Evolutionary conservation across 2,888 invertebrate genomes (phyloP).

Genomic region (Dolomedes plantarius): DNA sequence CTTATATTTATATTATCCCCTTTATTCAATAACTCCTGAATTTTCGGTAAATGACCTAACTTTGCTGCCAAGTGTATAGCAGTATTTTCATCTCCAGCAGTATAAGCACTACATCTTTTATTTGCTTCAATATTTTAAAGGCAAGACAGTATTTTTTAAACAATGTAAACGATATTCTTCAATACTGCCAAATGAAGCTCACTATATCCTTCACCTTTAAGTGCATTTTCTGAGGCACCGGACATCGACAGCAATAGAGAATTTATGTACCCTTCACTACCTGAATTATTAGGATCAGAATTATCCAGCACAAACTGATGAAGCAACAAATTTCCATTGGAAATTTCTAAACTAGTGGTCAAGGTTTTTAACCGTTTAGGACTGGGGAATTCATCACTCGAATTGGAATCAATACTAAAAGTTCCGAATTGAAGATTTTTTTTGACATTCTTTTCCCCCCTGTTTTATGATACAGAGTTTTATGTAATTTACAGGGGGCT

Average conservation of each 20-base stretch:
- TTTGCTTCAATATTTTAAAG: not conserved
- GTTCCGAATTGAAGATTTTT: no score
- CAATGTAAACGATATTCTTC: not conserved
- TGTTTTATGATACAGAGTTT: no score
- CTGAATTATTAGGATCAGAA: not conserved
- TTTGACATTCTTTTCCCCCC: no score
- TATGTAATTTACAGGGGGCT: no score
- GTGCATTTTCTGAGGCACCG: not conserved
- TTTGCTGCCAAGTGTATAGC: not conserved
- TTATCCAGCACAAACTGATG: slow-evolving; percentile 35
- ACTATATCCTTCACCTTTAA: not conserved
- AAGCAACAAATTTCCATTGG: slow-evolving; percentile 2
- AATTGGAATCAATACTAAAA: not conserved
- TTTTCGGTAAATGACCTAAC: not conserved
- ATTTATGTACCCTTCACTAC: slow-evolving; percentile 13
- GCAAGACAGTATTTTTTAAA: not conserved
- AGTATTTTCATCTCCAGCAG: not conserved
- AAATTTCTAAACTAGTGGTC: not conserved
- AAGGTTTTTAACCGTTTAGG: not conserved
- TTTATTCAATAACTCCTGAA: not conserved
- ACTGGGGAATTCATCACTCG: not conserved
- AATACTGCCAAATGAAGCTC: not conserved
- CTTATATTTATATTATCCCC: not conserved
- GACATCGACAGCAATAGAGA: slow-evolving; percentile 1
- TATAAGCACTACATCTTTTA: not conserved